phyloP scores from a whole-genome alignment of 2,888 invertebrate species.

The Junonia oenone region DNA sequence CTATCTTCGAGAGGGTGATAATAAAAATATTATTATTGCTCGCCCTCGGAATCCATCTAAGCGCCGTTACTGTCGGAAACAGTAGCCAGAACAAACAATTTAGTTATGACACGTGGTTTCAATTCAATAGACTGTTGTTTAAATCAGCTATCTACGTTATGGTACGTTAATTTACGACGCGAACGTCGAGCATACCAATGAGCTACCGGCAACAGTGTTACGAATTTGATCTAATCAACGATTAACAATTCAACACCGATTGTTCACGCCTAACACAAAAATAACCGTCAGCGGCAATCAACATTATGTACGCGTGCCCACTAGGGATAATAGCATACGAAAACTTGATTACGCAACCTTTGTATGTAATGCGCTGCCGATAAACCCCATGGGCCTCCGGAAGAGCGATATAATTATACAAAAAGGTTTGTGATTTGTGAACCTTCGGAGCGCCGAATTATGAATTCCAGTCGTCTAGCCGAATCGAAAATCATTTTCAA shows the following conservation, averaged over 20 bases:
- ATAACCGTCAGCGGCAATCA: constrained; percentile 38
- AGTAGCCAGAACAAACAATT: constrained; percentile 8
- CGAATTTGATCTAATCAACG: constrained; percentile 48
- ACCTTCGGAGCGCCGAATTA: constrained; percentile 43
- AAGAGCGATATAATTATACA: constrained; percentile 27
- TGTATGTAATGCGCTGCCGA: constrained; percentile 18
- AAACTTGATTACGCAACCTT: constrained; percentile 20
- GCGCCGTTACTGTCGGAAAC: constrained; percentile 14
- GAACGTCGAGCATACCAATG: constrained; percentile 53
- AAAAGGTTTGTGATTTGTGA: constrained; percentile 31
- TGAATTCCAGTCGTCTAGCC: constrained; percentile 43
- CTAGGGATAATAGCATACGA: constrained; percentile 10
- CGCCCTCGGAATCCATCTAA: neutral
- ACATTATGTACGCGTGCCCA: constrained; percentile 29
- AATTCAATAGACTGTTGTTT: constrained; percentile 37
- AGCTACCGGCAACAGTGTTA: constrained; percentile 34
- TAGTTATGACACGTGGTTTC: constrained; percentile 1
- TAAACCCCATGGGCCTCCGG: constrained; percentile 24
- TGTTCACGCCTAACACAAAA: constrained; percentile 36
- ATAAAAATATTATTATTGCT: constrained; percentile 13
- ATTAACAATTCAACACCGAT: constrained; percentile 43
- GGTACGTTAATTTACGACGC: constrained; percentile 53
- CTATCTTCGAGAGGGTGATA: constrained; percentile 8
- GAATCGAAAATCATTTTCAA: constrained; percentile 60
- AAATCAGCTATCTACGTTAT: constrained; percentile 37